A percentile compares a stretch with the other conserved stretches of the same genome.
phyloP scores from a whole-genome alignment of 1,140 invertebrate species.

The Fopius arisanus region DNA sequence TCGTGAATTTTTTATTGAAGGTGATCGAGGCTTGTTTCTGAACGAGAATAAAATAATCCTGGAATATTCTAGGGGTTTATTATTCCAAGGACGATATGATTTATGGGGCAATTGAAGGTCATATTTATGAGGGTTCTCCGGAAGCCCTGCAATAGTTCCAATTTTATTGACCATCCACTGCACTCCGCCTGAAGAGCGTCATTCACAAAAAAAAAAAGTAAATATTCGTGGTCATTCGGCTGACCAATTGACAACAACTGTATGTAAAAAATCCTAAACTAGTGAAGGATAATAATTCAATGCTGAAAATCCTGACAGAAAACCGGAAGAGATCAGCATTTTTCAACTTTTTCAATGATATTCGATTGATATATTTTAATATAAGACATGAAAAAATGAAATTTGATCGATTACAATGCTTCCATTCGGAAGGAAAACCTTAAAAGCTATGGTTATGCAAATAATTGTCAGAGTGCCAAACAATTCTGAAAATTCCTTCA shows the following conservation, averaged over 20 bases:
- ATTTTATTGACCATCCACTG: background rate
- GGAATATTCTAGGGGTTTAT: background rate
- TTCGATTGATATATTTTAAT: no score
- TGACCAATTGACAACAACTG: no score
- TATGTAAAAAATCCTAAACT: no score
- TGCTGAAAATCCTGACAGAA: no score
- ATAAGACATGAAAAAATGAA: background rate
- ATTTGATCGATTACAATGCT: no score
- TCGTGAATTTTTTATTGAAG: background rate
- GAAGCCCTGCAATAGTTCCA: background rate
- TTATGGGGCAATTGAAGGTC: background rate
- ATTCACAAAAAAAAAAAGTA: no score
- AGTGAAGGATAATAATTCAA: no score
- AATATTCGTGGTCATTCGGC: no score
- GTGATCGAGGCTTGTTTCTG: background rate
- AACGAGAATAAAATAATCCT: background rate
- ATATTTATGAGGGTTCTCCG: background rate
- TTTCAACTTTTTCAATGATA: no score
- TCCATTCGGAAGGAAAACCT: background rate
- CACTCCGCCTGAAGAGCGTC: background rate
- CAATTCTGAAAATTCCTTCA: background rate
- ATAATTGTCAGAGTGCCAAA: background rate
- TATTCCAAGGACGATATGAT: background rate
- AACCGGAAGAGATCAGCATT: no score
- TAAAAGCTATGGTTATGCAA: background rate